Percentiles rank a stretch among this genome's conserved stretches.
phyloP scores from a whole-genome alignment of 2,888 invertebrate genomes.

The Trissoscelio sp. region DNA sequence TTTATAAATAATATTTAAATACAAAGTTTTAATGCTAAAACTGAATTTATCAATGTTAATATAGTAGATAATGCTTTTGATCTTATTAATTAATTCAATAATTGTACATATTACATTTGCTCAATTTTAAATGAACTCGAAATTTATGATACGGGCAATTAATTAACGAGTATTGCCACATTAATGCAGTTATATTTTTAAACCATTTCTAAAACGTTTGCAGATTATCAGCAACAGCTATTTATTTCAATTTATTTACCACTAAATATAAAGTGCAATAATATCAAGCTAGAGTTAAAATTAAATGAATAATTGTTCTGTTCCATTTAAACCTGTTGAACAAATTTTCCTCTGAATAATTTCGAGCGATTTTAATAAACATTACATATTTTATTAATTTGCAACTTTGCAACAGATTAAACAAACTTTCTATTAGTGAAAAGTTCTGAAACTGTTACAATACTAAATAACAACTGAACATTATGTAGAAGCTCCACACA shows the following conservation, averaged over 20 bases:
- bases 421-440: not conserved
- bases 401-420: not conserved
- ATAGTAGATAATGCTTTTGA: no score
- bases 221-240: no score
- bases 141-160: no score
- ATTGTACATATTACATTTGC: no score
- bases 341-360: not conserved
- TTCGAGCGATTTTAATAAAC: not conserved
- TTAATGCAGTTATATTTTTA: no score
- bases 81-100: no score
- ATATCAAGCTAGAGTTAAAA: not conserved
- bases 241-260: not conserved
- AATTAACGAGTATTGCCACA: no score
- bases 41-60: not conserved
- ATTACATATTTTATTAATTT: not conserved
- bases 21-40: not conserved
- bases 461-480: not conserved
- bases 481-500: constrained; percentile 25
- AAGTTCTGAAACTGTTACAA: not conserved
- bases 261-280: not conserved
- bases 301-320: not conserved
- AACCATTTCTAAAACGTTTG: no score
- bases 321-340: not conserved
- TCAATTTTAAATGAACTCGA: no score
- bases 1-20: not conserved